Percentiles rank a stretch among this genome's conserved stretches.
These are phyloP conservation scores for Eupithecia insigniata DNA, from an alignment of 2,888 invertebrate genomes.

Conservation along the genomic window DNA sequence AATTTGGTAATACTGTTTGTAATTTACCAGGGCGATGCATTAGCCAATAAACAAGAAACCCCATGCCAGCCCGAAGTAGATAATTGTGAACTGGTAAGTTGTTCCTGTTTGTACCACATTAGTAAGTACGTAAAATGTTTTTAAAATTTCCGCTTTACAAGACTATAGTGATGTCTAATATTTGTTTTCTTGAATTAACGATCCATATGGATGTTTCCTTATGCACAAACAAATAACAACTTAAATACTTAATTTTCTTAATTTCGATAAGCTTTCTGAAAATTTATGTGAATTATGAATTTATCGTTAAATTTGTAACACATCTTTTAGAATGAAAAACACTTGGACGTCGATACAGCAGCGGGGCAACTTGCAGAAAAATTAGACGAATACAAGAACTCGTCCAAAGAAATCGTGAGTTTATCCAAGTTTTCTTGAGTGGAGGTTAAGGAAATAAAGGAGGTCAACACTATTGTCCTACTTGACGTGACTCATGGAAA, in stretches of 20 bases:
- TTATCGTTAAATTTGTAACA: background rate
- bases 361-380: conserved; percentile 58
- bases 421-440: no score
- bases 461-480: no score
- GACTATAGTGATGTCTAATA: background rate
- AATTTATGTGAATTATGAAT: background rate
- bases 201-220: no score
- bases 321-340: conserved; percentile 50
- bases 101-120: background rate
- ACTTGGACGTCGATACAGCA: conserved; percentile 44
- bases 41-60: conserved; percentile 56
- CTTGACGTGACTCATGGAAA: no score
- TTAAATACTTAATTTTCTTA: no score
- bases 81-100: conserved; percentile 48
- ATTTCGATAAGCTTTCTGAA: background rate
- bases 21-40: conserved; percentile 66
- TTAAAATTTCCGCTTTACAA: background rate
- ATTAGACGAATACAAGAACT: conserved; percentile 64
- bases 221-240: background rate
- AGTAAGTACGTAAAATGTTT: no score
- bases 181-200: no score
- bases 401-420: conserved; percentile 64
- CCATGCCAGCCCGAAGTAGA: conserved; percentile 50
- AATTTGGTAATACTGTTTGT: conserved; percentile 1
- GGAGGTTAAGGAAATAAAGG: no score